A percentile compares a stretch with the other conserved stretches of the same genome.
These are phyloP conservation scores for Dasysyrphus tricinctus DNA, from an alignment of 2,888 invertebrate species.

Conservation along the genomic window DNA sequence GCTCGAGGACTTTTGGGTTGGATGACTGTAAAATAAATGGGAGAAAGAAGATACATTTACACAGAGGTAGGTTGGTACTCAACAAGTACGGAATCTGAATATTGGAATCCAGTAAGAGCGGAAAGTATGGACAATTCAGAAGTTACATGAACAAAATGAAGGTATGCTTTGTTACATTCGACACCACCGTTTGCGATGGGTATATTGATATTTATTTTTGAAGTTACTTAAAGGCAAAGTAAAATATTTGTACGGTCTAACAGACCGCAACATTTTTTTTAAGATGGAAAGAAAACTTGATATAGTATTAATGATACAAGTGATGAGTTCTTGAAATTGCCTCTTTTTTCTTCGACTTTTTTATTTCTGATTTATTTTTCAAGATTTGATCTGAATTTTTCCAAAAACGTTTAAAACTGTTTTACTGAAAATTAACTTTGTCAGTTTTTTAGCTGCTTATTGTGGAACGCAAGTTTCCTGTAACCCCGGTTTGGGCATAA, in stretches of 20 bases:
- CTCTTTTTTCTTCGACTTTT: no score
- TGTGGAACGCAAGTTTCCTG: no score
- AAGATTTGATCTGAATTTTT: no score
- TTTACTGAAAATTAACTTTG: no score
- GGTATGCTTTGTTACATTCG: not conserved
- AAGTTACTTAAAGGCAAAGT: not conserved
- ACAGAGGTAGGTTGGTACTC: constrained; percentile 5
- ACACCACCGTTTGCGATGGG: not conserved
- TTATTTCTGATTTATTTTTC: no score
- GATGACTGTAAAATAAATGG: constrained; percentile 26
- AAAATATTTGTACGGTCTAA: not conserved
- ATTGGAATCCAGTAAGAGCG: constrained; percentile 19
- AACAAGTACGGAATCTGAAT: constrained; percentile 51
- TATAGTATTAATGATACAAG: no score
- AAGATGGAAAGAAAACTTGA: no score
- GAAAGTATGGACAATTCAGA: constrained; percentile 20
- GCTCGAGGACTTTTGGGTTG: constrained; percentile 34
- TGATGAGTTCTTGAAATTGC: no score
- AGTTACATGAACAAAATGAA: not conserved
- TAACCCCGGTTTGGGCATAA: no score
- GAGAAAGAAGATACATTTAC: constrained; percentile 7
- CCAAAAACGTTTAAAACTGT: no score
- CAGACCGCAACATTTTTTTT: no score
- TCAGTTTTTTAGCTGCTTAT: no score
- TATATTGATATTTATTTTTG: not conserved